Base-by-base conservation (phyloP, 2,888 invertebrate species). In the Chloroclysta siterata region DNA sequence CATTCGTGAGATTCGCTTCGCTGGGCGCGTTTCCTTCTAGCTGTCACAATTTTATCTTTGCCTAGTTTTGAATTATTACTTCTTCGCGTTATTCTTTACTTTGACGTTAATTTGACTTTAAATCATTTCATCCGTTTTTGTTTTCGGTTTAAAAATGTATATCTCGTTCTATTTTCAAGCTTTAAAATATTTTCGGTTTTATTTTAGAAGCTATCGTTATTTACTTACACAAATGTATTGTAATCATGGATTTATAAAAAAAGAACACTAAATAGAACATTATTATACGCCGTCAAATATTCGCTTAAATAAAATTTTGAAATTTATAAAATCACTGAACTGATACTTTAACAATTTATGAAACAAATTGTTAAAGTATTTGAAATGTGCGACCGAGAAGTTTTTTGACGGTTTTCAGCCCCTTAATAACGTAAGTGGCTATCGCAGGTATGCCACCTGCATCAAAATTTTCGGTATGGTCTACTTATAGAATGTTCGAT, bases 41-140 rank as follows among this genome's bases (percentile, higher is more conserved):
- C 83, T 83, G 87, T 84, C 85, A 86, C 80, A 82, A 78, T 84
- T 86, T 85, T 85, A 85, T 85, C 84, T 84, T 82, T 79, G 77
- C 77, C 77, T 83, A 65, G 77, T 83, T 83, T 83, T 81, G 79
- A 82, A 78, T 84, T 83, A 82, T 81, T 79, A 80, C 79, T 77
- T 74, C 74, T 81, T 80, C 75, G 79, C 74, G 78, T 83, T 80
- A 76, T 77, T 78, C 71, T 72, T 77, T 76, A 74, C 77, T 75
- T 71, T 75, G 76, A 79, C 77, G 71, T 77, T 77, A 77, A 81
- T 82, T 79, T 76, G 77, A 78, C 72, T 76, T 72, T 73, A 68
- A 70, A 67, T 64, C 60, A 55, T 57, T 66, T 63, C 46, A 54
- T 54, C 59, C 52, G 53, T 22, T 53, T 60, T 60, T 22, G 53